Conservation (phyloP, 2,113 vertebrate species). For the Bagarius yarrelli region DNA sequence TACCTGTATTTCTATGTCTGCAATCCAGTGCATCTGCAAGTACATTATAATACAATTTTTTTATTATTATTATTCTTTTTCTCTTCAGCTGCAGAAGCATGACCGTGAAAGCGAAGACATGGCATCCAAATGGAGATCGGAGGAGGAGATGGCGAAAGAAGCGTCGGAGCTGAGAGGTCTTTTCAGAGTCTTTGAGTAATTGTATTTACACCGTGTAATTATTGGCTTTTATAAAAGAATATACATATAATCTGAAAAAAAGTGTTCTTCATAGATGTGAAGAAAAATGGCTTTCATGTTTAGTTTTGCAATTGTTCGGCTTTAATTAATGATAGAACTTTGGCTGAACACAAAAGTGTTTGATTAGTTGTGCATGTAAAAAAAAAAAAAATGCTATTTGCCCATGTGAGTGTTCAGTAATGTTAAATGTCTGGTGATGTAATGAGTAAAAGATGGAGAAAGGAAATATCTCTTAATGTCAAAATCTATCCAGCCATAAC, state of each 20-base stretch:
- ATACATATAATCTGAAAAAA: not conserved
- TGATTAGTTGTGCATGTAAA: not conserved
- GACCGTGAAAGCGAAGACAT: conserved; percentile 70
- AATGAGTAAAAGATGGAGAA: not conserved
- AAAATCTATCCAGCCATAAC: not conserved
- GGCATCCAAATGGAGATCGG: conserved; percentile 73
- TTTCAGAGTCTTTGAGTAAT: conserved; percentile 58
- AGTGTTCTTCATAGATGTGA: not conserved
- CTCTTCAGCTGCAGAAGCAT: conserved; percentile 69
- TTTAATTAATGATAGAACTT: not conserved
- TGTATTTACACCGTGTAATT: not conserved
- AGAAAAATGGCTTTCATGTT: not conserved
- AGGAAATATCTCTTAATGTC: not conserved
- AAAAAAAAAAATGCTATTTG: not conserved
- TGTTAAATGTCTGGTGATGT: not conserved
- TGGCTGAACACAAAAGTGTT: not conserved
- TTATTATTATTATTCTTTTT: not conserved
- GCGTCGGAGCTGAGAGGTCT: conserved; percentile 69
- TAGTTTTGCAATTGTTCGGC: not conserved
- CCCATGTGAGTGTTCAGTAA: not conserved
- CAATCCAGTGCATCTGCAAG: too few relatives aligned
- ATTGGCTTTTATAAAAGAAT: not conserved
- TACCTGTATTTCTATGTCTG: not conserved
- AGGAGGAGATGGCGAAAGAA: conserved; percentile 81
- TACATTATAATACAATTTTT: not conserved